These are phyloP conservation scores for Thermophis baileyi DNA, from an alignment of 2,113 vertebrate species.

Conservation along the genomic window DNA sequence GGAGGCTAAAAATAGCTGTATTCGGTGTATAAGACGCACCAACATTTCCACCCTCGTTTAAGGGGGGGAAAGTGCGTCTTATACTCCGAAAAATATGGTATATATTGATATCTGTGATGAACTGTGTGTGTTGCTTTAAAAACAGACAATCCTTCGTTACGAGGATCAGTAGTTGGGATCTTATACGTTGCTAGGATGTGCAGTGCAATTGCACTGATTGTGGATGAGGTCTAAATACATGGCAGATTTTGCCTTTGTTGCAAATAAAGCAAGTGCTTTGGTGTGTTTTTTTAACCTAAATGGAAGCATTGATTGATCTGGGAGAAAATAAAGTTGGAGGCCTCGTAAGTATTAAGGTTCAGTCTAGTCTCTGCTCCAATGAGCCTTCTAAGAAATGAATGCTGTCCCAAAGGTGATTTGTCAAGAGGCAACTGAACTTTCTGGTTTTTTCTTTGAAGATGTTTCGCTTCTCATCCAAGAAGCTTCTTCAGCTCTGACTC, in stretches of 20 bases:
- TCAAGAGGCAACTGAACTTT: no score
- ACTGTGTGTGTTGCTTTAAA: background rate
- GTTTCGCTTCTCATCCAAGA: no score
- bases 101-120: background rate
- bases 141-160: background rate
- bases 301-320: background rate
- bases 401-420: no score
- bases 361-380: background rate
- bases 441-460: no score
- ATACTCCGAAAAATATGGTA: no score
- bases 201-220: background rate
- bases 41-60: no score
- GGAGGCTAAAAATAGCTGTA: no score
- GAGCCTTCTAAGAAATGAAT: background rate
- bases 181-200: background rate
- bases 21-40: no score
- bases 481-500: no score
- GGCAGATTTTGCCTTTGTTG: background rate
- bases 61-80: no score
- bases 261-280: background rate
- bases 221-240: background rate
- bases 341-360: background rate
- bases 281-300: background rate
- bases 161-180: background rate
- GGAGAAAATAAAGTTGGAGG: background rate